A percentile compares a stretch with the other conserved stretches of the same genome.
These are phyloP conservation scores for Alethe castanea DNA, from an alignment of 2,113 vertebrate species.

Conservation along the genomic window DNA sequence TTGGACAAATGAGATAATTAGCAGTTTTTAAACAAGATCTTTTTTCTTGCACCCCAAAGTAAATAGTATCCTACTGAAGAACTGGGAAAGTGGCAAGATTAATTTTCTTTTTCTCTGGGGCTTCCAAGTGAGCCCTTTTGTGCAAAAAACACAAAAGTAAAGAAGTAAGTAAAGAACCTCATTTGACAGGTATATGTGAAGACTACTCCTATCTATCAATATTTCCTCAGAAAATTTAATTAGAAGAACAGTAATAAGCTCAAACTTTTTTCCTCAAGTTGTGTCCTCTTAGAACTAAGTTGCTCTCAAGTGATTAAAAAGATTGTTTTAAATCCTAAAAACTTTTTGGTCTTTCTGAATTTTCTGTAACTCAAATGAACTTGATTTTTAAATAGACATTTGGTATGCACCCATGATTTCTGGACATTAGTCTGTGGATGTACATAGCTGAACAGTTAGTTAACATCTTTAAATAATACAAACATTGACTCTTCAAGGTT, in stretches of 20 bases:
- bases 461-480: neutral
- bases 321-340: neutral
- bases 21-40: neutral
- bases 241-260: neutral
- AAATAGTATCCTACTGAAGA: neutral
- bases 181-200: neutral
- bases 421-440: neutral
- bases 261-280: neutral
- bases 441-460: neutral
- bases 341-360: neutral
- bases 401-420: neutral
- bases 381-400: neutral
- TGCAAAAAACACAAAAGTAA: neutral
- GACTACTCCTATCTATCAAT: neutral
- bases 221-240: neutral
- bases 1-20: neutral
- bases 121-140: neutral
- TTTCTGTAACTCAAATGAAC: neutral
- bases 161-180: conserved; percentile 32
- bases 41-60: neutral
- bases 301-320: neutral
- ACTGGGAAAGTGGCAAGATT: neutral
- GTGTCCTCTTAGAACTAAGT: neutral
- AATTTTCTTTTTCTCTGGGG: neutral
- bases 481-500: neutral